Percentiles rank a stretch among this genome's conserved stretches.
phyloP scores from a whole-genome alignment of 2,113 vertebrate genomes.

The Stigmatopora argus region DNA sequence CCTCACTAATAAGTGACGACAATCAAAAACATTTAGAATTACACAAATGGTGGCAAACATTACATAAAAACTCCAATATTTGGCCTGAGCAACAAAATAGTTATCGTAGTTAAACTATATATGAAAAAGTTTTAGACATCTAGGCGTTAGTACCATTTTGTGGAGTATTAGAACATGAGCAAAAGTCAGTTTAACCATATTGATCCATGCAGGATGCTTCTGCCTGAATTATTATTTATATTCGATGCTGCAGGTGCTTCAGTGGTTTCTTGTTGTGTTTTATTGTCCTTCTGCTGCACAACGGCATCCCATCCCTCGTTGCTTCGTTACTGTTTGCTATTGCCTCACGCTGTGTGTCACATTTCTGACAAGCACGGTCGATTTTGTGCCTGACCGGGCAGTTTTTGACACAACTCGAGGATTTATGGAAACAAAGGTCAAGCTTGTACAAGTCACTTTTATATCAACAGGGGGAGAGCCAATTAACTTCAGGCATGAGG shows the following conservation, averaged over 20 bases:
- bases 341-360: slow-evolving; percentile 22
- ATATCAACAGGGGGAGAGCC: neutral
- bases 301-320: neutral
- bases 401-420: too few species aligned
- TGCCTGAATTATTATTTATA: neutral
- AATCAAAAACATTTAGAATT: neutral
- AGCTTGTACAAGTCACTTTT: neutral
- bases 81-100: too few species aligned
- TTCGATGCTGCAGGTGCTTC: neutral
- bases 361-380: slow-evolving; percentile 7
- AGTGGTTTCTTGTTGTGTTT: neutral
- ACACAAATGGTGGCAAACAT: neutral
- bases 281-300: neutral
- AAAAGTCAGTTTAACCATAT: neutral
- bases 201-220: neutral
- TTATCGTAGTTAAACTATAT: too few species aligned
- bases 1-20: neutral
- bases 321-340: slow-evolving; percentile 9
- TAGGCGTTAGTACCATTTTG: too few species aligned
- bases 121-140: too few species aligned
- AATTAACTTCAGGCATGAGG: neutral
- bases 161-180: too few species aligned
- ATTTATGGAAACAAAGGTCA: too few species aligned
- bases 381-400: slow-evolving; percentile 20
- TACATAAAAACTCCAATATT: neutral